A percentile compares a stretch with the other conserved stretches of the same genome.
These are phyloP conservation scores for Maniola hyperantus DNA, from an alignment of 2,888 invertebrate genomes.

Conservation along the genomic window DNA sequence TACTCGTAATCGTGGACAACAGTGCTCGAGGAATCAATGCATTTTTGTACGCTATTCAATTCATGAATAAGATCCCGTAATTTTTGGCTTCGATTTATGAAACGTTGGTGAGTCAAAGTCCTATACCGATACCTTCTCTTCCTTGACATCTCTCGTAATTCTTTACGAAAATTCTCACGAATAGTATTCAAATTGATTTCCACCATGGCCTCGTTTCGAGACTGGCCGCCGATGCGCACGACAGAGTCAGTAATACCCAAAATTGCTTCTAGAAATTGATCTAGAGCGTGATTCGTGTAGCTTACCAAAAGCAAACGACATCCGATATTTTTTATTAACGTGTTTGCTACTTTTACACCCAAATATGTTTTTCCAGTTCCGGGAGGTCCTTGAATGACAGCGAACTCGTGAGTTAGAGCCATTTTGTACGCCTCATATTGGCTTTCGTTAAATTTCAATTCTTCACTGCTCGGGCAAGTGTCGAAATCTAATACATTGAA, in stretches of 20 bases:
- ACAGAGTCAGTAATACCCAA: conserved; percentile 80
- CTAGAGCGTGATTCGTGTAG: conserved; percentile 93
- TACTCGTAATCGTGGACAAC: conserved; percentile 50
- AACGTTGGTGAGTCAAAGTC: conserved; percentile 37
- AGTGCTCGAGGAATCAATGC: conserved; percentile 51
- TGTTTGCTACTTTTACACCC: conserved; percentile 87
- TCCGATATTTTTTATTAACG: conserved; percentile 83
- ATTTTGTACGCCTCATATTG: conserved; percentile 86
- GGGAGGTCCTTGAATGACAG: conserved; percentile 92
- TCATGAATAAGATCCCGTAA: conserved; percentile 45
- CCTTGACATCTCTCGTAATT: conserved; percentile 45
- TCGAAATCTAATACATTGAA: conserved; percentile 53
- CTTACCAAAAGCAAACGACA: conserved; percentile 88
- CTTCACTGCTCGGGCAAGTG: conserved; percentile 73
- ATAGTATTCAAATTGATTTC: conserved; percentile 72
- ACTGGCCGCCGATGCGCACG: conserved; percentile 87
- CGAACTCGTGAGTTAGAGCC: conserved; percentile 87
- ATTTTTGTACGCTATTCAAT: conserved; percentile 49
- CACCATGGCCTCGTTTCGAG: conserved; percentile 76
- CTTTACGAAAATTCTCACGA: no score
- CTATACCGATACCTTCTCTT: no score
- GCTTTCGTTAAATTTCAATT: conserved; percentile 83
- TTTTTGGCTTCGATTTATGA: conserved; percentile 46
- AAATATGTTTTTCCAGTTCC: conserved; percentile 93
- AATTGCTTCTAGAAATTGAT: conserved; percentile 90